Conservation (phyloP, 2,888 invertebrate genomes). For the Leptothorax acervorum region DNA sequence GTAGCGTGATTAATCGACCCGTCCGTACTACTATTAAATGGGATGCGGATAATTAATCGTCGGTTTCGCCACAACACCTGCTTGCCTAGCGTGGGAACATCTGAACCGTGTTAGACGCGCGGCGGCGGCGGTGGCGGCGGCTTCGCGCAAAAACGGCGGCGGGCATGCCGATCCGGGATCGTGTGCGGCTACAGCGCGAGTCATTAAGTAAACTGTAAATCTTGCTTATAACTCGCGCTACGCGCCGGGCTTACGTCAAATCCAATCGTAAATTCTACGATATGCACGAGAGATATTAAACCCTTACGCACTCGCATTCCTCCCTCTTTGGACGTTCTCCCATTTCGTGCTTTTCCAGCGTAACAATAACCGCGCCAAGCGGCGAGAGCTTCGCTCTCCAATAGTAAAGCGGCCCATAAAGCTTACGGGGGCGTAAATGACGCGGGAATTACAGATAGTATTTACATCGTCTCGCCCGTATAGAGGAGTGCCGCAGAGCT, state of each 20-base stretch:
- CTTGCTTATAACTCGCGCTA: constrained; percentile 43
- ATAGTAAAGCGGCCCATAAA: constrained; percentile 53
- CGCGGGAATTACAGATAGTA: constrained; percentile 49
- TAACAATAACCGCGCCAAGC: constrained; percentile 41
- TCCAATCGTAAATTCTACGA: constrained; percentile 51
- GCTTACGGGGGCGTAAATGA: constrained; percentile 47
- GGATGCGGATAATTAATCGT: constrained; percentile 57
- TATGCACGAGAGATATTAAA: constrained; percentile 45
- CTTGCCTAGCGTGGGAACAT: constrained; percentile 53
- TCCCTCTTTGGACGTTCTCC: not conserved
- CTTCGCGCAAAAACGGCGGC: constrained; percentile 39
- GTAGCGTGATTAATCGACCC: constrained; percentile 52
- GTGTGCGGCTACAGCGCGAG: constrained; percentile 31
- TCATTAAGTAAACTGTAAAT: constrained; percentile 55
- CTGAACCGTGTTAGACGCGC: constrained; percentile 51
- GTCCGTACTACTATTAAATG: constrained; percentile 53
- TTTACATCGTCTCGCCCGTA: constrained; percentile 39
- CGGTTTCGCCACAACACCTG: constrained; percentile 55
- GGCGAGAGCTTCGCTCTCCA: constrained; percentile 38
- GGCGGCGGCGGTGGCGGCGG: not conserved
- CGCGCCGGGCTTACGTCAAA: constrained; percentile 44
- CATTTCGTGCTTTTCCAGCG: constrained; percentile 45
- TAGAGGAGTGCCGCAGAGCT: not conserved
- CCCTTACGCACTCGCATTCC: constrained; percentile 26
- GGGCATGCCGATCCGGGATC: constrained; percentile 42